Base-by-base conservation (phyloP, 2,797 vertebrate genomes). In the Poeciliopsis turneri region DNA sequence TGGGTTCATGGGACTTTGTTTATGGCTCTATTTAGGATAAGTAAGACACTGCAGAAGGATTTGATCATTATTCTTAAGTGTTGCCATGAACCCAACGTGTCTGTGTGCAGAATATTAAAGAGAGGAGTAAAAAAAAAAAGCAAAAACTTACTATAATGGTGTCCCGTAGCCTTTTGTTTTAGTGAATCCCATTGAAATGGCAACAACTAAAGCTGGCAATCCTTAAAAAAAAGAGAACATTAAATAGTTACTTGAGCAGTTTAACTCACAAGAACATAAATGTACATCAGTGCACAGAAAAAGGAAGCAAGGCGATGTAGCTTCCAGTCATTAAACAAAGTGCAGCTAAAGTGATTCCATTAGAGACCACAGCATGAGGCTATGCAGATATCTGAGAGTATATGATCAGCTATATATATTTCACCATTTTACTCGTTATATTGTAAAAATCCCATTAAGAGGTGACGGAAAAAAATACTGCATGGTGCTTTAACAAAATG, bases 151-250 rank as follows among this genome's bases (percentile, higher is more conserved):
- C 98, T 99, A 99, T 85, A 97, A 96, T 82, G 97, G 95, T 75
- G 98, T 99, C 91, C 98, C 98, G 69, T 99, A 99, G 95, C 98
- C 98, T 92, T 99, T 99, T 72, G 98, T 98, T 96, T 99, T 99
- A 85, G 98, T 99, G 95, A 99, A 99, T 94, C 98, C 98, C 95
- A 99, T 98, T 78, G 98, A 99, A 88, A 99, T 97, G 79, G 98
- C 98, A 84, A 99, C 98, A 84, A 99, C 98, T 93, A 99, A 94
- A 81, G 98, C 98, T 90, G 98, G 98, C 91, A 99, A 95, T 92
- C 98, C 98, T 99, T 94, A 30, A 92, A 72, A 89, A 64, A 88
- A 94, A 83, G 72, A 87, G 87, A 89, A 90, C 94, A 92, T 88
- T 90, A 87, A 78, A 88, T 83, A 88, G 80, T 89, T 92, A 84